phyloP scores from a whole-genome alignment of 1,140 invertebrate species.

The Lordiphosa mommai region DNA sequence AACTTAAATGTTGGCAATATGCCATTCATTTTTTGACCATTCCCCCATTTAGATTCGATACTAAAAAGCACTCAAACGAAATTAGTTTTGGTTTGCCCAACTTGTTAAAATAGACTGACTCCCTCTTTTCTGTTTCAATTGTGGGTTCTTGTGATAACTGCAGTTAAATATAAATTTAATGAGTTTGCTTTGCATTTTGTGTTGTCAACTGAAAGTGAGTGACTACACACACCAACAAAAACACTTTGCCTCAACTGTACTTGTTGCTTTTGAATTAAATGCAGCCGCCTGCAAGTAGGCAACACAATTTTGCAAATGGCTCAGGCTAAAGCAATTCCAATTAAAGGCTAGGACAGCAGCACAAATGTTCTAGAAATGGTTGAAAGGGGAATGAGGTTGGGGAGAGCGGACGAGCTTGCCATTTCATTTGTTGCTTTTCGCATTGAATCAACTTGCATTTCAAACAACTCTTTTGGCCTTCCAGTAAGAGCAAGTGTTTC shows the following conservation, averaged over 20 bases:
- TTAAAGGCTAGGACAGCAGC: slow-evolving; percentile 22
- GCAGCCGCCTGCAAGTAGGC: slow-evolving; percentile 26
- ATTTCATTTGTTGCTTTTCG: slow-evolving; percentile 49
- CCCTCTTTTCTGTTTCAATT: too few relatives aligned
- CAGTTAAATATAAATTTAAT: neutral
- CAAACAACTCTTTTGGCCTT: slow-evolving; percentile 18
- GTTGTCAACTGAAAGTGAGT: neutral
- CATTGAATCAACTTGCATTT: slow-evolving; percentile 22
- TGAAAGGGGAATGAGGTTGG: neutral
- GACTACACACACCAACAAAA: neutral
- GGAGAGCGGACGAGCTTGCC: slow-evolving; percentile 2
- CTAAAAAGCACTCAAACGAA: too few relatives aligned
- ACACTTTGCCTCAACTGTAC: slow-evolving; percentile 31
- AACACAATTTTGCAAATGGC: slow-evolving; percentile 34
- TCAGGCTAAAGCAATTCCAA: slow-evolving; percentile 36
- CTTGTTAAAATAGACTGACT: too few relatives aligned
- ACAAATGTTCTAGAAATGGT: neutral
- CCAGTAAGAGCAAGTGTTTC: slow-evolving; percentile 41
- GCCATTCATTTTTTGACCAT: too few relatives aligned
- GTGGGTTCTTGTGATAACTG: neutral
- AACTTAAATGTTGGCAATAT: too few relatives aligned
- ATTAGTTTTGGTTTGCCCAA: too few relatives aligned
- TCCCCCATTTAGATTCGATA: too few relatives aligned
- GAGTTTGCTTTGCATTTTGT: slow-evolving; percentile 2
- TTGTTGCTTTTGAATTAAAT: slow-evolving; percentile 56